These are phyloP conservation scores for Calosoma granatense DNA, from an alignment of 1,140 invertebrate genomes.

Conservation along the genomic window DNA sequence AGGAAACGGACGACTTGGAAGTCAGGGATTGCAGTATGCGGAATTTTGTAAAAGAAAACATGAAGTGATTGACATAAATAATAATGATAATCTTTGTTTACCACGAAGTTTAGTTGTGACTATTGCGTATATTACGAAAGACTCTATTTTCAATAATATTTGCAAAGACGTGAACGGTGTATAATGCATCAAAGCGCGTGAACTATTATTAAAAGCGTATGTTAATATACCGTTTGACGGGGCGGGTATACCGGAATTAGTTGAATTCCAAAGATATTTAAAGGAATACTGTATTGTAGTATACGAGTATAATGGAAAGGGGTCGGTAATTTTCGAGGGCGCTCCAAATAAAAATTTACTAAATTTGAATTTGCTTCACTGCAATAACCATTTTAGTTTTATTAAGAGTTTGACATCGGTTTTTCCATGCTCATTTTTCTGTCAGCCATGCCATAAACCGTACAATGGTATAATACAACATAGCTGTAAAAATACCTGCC, in stretches of 20 bases:
- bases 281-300: neutral
- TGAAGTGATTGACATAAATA: neutral
- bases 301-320: neutral
- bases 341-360: neutral
- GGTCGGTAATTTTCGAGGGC: neutral
- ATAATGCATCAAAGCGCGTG: neutral
- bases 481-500: neutral
- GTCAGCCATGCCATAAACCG: neutral
- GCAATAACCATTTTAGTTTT: neutral
- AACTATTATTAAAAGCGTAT: neutral
- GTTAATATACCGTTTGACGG: neutral
- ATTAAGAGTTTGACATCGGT: neutral
- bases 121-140: neutral
- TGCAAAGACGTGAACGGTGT: neutral
- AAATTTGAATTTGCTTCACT: neutral
- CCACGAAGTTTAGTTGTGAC: neutral
- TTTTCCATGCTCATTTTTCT: neutral
- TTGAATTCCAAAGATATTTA: neutral
- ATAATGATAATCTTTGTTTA: neutral
- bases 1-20: neutral
- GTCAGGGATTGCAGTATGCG: neutral
- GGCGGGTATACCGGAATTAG: neutral
- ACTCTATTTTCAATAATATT: neutral
- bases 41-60: neutral
- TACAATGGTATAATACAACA: neutral